Evolutionary conservation across 2,888 invertebrate genomes (phyloP).

Genomic region (Hoplodrina ambigua): DNA sequence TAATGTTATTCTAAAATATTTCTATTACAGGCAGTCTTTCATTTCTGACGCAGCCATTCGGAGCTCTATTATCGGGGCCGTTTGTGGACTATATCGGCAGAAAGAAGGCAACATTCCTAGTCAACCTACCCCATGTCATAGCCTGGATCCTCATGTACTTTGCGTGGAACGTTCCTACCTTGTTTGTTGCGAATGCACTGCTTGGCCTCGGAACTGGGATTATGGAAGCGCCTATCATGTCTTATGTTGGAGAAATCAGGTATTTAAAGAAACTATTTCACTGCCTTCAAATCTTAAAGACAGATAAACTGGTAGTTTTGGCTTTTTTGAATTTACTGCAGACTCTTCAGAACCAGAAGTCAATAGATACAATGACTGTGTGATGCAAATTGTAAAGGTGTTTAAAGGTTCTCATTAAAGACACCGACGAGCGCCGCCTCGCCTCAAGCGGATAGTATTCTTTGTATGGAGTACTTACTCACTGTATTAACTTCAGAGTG

Average conservation of each 20-base stretch:
- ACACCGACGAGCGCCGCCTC: no score
- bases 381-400: background rate
- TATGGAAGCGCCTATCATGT: slow-evolving; percentile 91
- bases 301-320: no score
- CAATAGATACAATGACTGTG: background rate
- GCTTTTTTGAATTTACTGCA: no score
- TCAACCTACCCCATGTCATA: slow-evolving; percentile 88
- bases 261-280: slow-evolving; percentile 53
- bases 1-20: background rate
- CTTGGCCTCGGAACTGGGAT: slow-evolving; percentile 90
- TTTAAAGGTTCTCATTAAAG: background rate
- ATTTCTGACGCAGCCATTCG: slow-evolving; percentile 90
- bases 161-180: slow-evolving; percentile 81
- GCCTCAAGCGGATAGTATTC: no score
- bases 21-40: slow-evolving; percentile 87
- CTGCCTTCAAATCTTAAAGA: background rate
- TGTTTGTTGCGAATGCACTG: slow-evolving; percentile 87
- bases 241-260: slow-evolving; percentile 91
- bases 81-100: slow-evolving; percentile 89
- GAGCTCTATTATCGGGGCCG: slow-evolving; percentile 89
- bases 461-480: no score
- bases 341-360: background rate
- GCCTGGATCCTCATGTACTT: slow-evolving; percentile 90
- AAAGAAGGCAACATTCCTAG: slow-evolving; percentile 88
- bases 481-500: no score